Evolutionary conservation across 2,888 invertebrate genomes (phyloP).

Genomic region (Cantharis rufa): DNA sequence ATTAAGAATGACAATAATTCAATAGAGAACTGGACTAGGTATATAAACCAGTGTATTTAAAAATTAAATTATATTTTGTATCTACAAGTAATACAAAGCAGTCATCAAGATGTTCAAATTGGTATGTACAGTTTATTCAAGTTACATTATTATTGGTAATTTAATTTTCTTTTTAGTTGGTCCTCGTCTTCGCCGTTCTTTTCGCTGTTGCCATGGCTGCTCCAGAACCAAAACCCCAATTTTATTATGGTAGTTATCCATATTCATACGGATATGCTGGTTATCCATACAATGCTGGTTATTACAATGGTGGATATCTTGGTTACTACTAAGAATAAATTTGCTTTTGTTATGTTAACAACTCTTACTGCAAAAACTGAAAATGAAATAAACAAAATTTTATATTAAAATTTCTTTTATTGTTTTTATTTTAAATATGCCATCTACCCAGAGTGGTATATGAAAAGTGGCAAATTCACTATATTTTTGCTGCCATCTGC

Average conservation of each 20-base stretch:
- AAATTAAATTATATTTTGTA: slow-evolving; percentile 7
- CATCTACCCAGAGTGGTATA: too few species aligned
- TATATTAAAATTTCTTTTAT: neutral
- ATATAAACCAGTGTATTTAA: neutral
- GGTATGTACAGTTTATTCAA: slow-evolving; percentile 4
- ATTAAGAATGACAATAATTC: neutral
- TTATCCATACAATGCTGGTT: slow-evolving; percentile 1
- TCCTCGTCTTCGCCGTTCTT: slow-evolving; percentile 27
- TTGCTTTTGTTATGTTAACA: neutral
- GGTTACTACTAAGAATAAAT: neutral
- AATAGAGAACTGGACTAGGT: neutral
- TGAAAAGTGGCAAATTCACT: too few species aligned
- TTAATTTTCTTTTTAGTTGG: slow-evolving; percentile 20
- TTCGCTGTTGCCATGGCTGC: slow-evolving; percentile 31
- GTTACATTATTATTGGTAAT: neutral
- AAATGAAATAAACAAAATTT: neutral
- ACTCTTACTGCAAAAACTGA: neutral
- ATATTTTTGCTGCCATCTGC: too few species aligned
- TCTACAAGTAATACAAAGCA: slow-evolving; percentile 4
- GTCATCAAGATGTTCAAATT: slow-evolving; percentile 14
- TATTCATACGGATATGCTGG: slow-evolving; percentile 2
- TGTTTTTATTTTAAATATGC: neutral
- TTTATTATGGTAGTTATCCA: slow-evolving; percentile 5
- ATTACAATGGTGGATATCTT: neutral
- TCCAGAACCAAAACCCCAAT: slow-evolving; percentile 30